phyloP scores from a whole-genome alignment of 1,140 invertebrate genomes.

The Drosophila orosa region DNA sequence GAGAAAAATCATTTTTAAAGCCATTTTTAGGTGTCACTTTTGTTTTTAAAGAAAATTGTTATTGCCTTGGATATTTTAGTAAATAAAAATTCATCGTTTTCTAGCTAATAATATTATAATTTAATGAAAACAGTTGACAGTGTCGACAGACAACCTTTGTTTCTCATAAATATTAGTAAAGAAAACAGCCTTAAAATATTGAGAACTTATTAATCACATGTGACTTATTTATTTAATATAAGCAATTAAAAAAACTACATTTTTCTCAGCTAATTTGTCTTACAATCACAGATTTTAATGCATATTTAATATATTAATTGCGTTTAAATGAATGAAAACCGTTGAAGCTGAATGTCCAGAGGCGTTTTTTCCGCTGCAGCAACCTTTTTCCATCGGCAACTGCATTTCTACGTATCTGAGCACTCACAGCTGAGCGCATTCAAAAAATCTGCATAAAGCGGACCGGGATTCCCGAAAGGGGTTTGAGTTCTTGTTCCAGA shows the following conservation, averaged over 20 bases:
- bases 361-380: constrained; percentile 34
- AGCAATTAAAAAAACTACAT: background rate
- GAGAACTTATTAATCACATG: background rate
- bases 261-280: background rate
- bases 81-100: background rate
- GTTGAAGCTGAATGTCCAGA: constrained; percentile 42
- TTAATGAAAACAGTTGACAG: background rate
- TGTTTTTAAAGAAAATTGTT: background rate
- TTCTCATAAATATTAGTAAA: background rate
- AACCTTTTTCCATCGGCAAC: constrained; percentile 15
- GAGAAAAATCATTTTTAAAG: constrained; percentile 18
- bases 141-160: background rate
- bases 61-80: background rate
- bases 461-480: constrained; percentile 11
- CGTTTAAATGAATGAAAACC: constrained; percentile 61
- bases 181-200: background rate
- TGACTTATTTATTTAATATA: background rate
- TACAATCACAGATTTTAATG: constrained; percentile 7
- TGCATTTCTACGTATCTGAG: constrained; percentile 52
- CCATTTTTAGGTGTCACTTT: constrained; percentile 5
- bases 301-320: constrained; percentile 58
- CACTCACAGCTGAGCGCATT: constrained; percentile 74
- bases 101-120: too few relatives aligned
- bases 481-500: background rate
- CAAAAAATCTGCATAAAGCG: constrained; percentile 70